These are phyloP conservation scores for Trematocara unimaculatum DNA, from an alignment of 2,113 vertebrate species.

Conservation along the genomic window DNA sequence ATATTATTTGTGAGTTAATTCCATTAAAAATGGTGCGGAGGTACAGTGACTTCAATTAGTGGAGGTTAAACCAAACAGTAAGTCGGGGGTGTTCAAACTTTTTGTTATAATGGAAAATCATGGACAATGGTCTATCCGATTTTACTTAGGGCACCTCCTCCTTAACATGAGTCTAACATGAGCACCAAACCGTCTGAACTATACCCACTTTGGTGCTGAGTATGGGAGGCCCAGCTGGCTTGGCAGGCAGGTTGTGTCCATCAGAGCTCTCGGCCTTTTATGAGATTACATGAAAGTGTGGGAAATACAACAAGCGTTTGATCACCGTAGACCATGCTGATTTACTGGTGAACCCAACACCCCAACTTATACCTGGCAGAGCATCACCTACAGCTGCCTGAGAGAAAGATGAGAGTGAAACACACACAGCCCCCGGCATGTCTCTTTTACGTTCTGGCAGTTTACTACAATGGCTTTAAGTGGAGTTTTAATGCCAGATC, in stretches of 20 bases:
- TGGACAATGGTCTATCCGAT: background rate
- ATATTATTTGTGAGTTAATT: background rate
- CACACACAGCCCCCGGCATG: background rate
- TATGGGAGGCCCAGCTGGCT: slow-evolving; percentile 33
- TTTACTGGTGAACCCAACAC: slow-evolving; percentile 58
- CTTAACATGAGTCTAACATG: background rate
- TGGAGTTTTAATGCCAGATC: slow-evolving; percentile 3
- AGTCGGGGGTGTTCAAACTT: background rate
- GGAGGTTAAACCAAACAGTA: background rate
- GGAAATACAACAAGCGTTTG: slow-evolving; percentile 55
- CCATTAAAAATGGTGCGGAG: background rate
- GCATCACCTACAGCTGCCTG: slow-evolving; percentile 10
- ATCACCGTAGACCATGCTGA: slow-evolving; percentile 53
- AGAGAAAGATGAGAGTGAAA: slow-evolving; percentile 17
- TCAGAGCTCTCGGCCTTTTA: slow-evolving; percentile 41
- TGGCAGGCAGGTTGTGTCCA: slow-evolving; percentile 28
- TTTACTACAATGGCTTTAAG: slow-evolving; percentile 21
- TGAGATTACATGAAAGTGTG: slow-evolving; percentile 62
- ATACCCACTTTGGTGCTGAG: slow-evolving; percentile 12
- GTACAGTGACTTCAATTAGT: background rate
- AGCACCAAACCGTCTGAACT: slow-evolving; percentile 12
- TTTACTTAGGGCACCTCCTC: background rate
- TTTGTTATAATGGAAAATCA: background rate
- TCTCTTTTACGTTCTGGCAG: background rate
- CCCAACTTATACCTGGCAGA: slow-evolving; percentile 44